Evolutionary conservation across 1,140 invertebrate genomes (phyloP), one percentile per base, ranked within the genome.

Genomic region (Lithobius niger): DNA sequence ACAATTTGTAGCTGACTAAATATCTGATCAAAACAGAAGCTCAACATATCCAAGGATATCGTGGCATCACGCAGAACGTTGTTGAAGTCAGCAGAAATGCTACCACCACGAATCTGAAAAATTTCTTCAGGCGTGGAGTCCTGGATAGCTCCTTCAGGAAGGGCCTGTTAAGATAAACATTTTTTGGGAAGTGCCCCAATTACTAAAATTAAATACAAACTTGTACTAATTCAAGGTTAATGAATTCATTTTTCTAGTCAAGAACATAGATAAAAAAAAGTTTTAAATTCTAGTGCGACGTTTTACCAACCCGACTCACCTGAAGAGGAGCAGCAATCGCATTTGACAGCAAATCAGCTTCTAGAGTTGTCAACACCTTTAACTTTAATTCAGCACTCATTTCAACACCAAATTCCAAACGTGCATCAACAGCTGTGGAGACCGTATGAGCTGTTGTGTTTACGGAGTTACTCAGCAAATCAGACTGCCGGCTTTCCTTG

Each of bases 371-470:
- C 27, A 84, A 69, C 61, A 81, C 79, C 44, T 82, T 76, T 21
- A 88, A 68, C 42, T 76, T 71, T 2, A 85, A 78, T 71, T 89
- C 86, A 19, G 82, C 76, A 36, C 79, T 77, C 25, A 77, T 75
- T 61, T 87, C 82, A 1, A 86, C 74, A 0, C 83, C 83, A 60
- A 79, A 79, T 64, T 89, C 85, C 27, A 89, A 67, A 44, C 87
- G 78, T 10, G 83, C 77, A 71, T 91, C 87, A 64, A 84, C 73
- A 0, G 84, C 82, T 59, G 79, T 75, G 2, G 83, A 86, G 55
- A 82, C 60, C 3, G 48, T 50, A 15, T 27, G 3, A 10, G 6
- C 43, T 10, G 22, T 25, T n/a, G 21, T 27, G 10, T 6, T 3
- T 24, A 26, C 6, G 6, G 48, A 50, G 19, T 6, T 27, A 50